Evolutionary conservation across 2,888 invertebrate genomes (phyloP).

Genomic region (Nomada fabriciana): DNA sequence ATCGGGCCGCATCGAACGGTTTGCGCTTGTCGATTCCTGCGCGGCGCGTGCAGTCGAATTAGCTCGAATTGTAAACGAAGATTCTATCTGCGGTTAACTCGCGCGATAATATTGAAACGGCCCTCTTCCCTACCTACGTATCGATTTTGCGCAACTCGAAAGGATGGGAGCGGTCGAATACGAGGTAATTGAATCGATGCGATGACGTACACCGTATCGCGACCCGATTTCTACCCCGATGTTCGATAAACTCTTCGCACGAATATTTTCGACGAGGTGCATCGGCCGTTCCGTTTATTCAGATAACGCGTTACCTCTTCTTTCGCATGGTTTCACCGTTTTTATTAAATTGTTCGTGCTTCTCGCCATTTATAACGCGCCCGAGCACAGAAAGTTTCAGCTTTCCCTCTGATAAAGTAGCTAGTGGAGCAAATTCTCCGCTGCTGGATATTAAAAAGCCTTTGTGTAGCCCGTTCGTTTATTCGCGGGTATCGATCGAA

Average conservation of each 20-base stretch:
- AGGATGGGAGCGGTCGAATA: slow-evolving; percentile 9
- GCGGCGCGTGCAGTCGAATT: background rate
- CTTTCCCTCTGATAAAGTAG: background rate
- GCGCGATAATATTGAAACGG: slow-evolving; percentile 19
- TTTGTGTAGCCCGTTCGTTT: too few relatives aligned
- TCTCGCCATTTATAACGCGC: background rate
- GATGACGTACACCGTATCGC: background rate
- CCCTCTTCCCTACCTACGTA: background rate
- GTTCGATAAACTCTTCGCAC: slow-evolving; percentile 3
- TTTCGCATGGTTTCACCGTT: background rate
- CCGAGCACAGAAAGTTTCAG: background rate
- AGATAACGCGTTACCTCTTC: background rate
- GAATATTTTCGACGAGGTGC: background rate
- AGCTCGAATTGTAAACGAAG: background rate
- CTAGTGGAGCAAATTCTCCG: too few relatives aligned
- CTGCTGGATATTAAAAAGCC: too few relatives aligned
- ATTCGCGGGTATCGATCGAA: background rate
- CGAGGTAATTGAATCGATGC: slow-evolving; percentile 32
- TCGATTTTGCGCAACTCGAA: slow-evolving; percentile 22
- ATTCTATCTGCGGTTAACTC: background rate
- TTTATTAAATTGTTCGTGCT: background rate
- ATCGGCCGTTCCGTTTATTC: background rate
- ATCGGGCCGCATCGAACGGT: background rate
- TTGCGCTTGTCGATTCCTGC: background rate
- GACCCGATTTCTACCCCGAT: background rate